phyloP scores from a whole-genome alignment of 2,797 vertebrate genomes.

The Gephyroberyx darwinii region DNA sequence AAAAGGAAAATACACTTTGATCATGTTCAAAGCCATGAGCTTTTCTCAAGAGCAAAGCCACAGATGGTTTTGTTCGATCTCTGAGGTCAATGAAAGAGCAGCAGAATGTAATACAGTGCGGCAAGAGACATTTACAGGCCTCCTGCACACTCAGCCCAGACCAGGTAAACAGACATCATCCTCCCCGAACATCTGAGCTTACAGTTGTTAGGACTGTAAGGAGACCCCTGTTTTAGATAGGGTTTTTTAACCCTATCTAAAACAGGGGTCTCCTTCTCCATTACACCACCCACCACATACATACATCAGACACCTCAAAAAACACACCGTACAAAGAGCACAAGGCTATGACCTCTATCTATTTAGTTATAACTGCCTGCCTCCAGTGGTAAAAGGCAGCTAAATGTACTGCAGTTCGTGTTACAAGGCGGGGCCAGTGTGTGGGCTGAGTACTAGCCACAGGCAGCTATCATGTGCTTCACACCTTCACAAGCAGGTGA shows the following conservation, averaged over 20 bases:
- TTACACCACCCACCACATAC: conserved; percentile 9
- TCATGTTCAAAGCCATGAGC: neutral
- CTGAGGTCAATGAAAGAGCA: neutral
- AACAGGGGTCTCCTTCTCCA: conserved; percentile 34
- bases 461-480: conserved; percentile 46
- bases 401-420: conserved; percentile 45
- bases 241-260: too few relatives aligned
- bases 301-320: conserved; percentile 6
- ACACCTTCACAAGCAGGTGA: conserved; percentile 5
- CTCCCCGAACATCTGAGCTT: neutral
- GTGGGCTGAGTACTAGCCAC: conserved; percentile 30
- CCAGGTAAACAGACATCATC: neutral
- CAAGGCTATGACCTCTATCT: conserved; percentile 43
- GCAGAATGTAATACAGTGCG: neutral
- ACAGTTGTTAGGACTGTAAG: conserved; percentile 42
- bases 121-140: neutral
- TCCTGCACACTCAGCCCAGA: neutral
- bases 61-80: conserved; percentile 7
- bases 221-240: too few relatives aligned
- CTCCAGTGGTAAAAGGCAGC: conserved; percentile 33
- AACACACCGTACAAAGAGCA: conserved; percentile 23
- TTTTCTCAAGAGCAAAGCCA: neutral
- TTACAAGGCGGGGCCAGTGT: conserved; percentile 49
- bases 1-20: neutral
- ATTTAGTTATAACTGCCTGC: conserved; percentile 55